Evolutionary conservation across 2,888 invertebrate genomes (phyloP).

Genomic region (Baccha elongata): DNA sequence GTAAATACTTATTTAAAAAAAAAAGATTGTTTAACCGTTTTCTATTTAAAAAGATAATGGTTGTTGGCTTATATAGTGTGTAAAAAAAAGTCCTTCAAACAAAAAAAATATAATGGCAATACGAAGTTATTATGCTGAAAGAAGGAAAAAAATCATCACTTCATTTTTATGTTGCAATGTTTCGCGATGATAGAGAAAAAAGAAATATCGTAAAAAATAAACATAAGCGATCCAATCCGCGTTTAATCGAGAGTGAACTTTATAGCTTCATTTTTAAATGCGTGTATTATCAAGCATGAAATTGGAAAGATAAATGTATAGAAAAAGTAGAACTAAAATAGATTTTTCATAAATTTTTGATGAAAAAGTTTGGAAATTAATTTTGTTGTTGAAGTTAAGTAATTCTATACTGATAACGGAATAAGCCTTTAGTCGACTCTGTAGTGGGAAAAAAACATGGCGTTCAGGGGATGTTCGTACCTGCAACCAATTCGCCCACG

Average conservation of each 20-base stretch:
- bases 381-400: no score
- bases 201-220: not conserved
- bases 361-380: no score
- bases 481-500: no score
- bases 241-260: conserved; percentile 20
- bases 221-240: not conserved
- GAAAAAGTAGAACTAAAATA: no score
- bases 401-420: no score
- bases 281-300: not conserved
- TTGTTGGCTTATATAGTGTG: not conserved
- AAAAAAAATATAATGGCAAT: not conserved
- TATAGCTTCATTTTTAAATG: conserved; percentile 5
- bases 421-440: no score
- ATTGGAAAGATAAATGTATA: no score
- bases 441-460: no score
- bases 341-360: no score
- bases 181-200: not conserved
- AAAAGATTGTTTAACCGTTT: conserved; percentile 61
- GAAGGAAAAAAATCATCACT: conserved; percentile 9
- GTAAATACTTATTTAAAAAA: conserved; percentile 70
- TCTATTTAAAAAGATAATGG: conserved; percentile 55
- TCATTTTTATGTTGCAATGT: conserved; percentile 3
- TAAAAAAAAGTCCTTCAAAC: conserved; percentile 8
- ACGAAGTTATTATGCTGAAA: not conserved
- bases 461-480: no score